Evolutionary conservation across 2,888 invertebrate genomes (phyloP), one percentile per base, ranked within the genome.

Genomic region (Epinotia bilunana): DNA sequence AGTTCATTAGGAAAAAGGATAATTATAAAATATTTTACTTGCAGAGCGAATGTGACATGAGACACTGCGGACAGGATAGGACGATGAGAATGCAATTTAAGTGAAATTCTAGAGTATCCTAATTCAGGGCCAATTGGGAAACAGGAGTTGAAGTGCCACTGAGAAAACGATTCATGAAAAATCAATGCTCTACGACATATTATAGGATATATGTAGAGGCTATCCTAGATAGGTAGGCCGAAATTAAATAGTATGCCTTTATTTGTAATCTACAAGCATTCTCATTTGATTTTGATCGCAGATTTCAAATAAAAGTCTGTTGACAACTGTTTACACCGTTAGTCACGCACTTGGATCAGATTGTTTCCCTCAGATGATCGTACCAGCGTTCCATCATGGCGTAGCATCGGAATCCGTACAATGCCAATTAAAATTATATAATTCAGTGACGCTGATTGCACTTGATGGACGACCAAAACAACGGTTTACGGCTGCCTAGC

Each of bases 341-440:
- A 53, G 53, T 7, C 53, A 53, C 16, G 53, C 53, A 53, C 53
- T 13, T n/a, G n/a, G n/a, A n/a, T 53, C 57, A 3, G 57, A 11
- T 39, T 23, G 18, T 39, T 61, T 64, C 55, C 49, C 20, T 67
- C 65, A 39, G 43, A 60, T 68, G 43, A 57, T 68, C 49, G 72
- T 67, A 57, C 39, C 68, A 20, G 73, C 64, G 53, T 71, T 70
- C 63, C 75, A 79, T 78, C 73, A 76, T 80, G 77, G 78, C 76
- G 74, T 68, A 76, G 78, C 76, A 63, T 74, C 71, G 77, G 78
- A 82, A 82, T 80, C 78, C 79, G 78, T 77, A 77, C 79, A 80
- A 82, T 83, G 78, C 83, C 88, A 89, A 89, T 89, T 90, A 90
- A 83, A 83, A 84, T 89, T 87, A 88, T 86, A 87, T 86, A 90